Conservation (phyloP, 2,113 vertebrate species). For the Corapipo altera region DNA sequence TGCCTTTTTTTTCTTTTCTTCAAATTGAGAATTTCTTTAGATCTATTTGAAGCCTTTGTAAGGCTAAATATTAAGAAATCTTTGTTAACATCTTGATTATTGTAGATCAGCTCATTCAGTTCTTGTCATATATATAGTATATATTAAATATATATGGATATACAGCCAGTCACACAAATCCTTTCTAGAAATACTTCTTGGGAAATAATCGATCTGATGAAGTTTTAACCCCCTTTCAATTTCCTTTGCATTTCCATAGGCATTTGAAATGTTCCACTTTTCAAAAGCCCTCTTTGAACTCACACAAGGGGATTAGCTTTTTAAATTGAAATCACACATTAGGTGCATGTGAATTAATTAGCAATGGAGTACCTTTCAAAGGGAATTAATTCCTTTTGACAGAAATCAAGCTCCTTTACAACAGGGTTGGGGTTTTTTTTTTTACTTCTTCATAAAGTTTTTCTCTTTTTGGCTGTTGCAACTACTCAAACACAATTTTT, state of each 20-base stretch:
- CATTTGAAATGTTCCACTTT: neutral
- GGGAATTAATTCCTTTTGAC: neutral
- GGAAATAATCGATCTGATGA: neutral
- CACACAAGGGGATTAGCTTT: neutral
- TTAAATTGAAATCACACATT: conserved; percentile 25
- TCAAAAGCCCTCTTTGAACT: neutral
- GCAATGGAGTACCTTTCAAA: conserved; percentile 10
- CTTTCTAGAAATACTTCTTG: neutral
- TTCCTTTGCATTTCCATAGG: neutral
- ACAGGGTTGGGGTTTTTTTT: neutral
- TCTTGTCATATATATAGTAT: neutral
- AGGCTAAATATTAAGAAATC: neutral
- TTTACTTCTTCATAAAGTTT: neutral
- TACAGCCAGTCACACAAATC: neutral
- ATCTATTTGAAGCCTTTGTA: neutral
- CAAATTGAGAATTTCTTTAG: neutral
- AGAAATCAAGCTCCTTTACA: neutral
- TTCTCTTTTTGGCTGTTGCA: neutral
- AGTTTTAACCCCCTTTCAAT: neutral
- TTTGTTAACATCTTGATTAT: neutral
- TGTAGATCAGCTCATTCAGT: neutral
- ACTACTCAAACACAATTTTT: neutral
- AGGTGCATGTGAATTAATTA: conserved; percentile 16
- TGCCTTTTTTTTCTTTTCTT: neutral
- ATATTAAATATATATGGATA: neutral